Evolutionary conservation across 2,888 invertebrate species (phyloP).

Genomic region (Drosophila neotestacea): DNA sequence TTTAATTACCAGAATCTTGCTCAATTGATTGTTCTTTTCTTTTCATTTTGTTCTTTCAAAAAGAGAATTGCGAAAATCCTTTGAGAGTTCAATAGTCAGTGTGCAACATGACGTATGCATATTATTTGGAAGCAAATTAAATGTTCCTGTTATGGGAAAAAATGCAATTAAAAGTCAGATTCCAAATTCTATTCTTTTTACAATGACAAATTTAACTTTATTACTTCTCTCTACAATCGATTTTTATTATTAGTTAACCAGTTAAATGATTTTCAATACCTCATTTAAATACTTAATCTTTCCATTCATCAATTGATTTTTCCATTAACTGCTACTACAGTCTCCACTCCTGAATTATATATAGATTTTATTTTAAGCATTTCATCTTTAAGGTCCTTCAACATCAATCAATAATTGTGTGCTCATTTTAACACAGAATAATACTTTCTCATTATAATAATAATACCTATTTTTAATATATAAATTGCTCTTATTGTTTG

Average conservation of each 20-base stretch:
- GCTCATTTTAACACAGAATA: constrained; percentile 2
- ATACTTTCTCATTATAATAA: background rate
- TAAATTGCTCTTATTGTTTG: background rate
- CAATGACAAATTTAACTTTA: too few relatives aligned
- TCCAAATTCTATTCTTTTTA: too few relatives aligned
- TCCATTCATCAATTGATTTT: background rate
- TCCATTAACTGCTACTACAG: background rate
- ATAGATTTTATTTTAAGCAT: constrained; percentile 12
- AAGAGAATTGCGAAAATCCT: background rate
- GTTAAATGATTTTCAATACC: too few relatives aligned
- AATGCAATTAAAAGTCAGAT: too few relatives aligned
- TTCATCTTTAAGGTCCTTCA: background rate
- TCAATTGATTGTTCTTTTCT: constrained; percentile 9
- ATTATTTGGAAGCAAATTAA: background rate
- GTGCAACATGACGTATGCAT: constrained; percentile 5
- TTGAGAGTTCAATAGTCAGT: background rate
- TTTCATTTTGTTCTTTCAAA: background rate
- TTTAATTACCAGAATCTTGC: constrained; percentile 11
- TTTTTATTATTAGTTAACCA: too few relatives aligned
- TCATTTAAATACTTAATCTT: background rate
- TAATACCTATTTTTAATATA: constrained; percentile 7
- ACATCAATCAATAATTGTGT: constrained; percentile 6
- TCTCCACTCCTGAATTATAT: background rate
- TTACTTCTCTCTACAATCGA: too few relatives aligned
- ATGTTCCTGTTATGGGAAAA: too few relatives aligned